These are phyloP conservation scores for Tamias sibiricus DNA, from an alignment of 2,113 vertebrate genomes.

Conservation along the genomic window DNA sequence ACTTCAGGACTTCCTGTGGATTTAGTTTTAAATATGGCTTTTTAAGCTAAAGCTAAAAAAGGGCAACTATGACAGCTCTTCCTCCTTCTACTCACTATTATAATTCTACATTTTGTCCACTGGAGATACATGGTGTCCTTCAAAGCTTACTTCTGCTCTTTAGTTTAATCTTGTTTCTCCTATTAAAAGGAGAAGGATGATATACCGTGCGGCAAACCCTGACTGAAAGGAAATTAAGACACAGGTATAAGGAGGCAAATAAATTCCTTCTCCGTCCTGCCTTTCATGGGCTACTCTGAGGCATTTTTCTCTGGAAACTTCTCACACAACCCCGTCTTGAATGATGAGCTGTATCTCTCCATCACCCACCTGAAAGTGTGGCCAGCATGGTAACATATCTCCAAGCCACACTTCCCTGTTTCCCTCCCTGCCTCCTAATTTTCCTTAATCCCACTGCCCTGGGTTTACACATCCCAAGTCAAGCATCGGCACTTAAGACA, in stretches of 20 bases:
- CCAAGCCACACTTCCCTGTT: neutral
- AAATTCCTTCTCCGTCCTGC: conserved; percentile 18
- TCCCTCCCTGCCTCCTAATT: neutral
- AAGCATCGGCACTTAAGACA: neutral
- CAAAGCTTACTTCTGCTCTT: neutral
- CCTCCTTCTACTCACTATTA: neutral
- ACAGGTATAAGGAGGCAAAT: neutral
- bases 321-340: neutral
- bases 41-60: neutral
- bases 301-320: conserved; percentile 2
- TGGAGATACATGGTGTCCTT: neutral
- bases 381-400: too few relatives aligned
- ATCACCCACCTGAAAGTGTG: rapidly evolving
- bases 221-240: neutral
- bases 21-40: neutral
- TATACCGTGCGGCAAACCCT: neutral
- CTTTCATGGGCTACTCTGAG: neutral
- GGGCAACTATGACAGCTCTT: neutral
- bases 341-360: neutral
- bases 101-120: neutral
- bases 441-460: neutral
- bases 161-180: neutral
- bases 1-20: neutral
- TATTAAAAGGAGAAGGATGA: neutral
- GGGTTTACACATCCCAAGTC: neutral